Evolutionary conservation across 2,113 vertebrate species (phyloP), one percentile per base, ranked within the genome.

Genomic region (Ibidorhyncha struthersii): DNA sequence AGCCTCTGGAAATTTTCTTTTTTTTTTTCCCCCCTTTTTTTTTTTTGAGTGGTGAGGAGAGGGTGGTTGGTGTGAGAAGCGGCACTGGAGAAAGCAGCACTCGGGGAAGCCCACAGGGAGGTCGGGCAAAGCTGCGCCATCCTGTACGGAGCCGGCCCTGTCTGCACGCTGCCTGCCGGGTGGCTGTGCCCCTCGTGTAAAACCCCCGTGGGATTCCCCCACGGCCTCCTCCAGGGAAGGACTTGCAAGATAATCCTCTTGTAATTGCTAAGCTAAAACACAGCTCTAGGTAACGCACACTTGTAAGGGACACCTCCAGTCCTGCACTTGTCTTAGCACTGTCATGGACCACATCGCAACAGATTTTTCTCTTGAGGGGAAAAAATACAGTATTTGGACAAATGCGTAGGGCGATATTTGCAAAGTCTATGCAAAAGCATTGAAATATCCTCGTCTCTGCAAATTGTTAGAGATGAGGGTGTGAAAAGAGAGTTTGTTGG

Each of bases 71-170:
- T 66, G 59, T 1, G 6, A 86, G 40, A 86, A 78, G n/a, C 34
- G 47, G 12, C 45, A 18, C 26, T 32, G 50, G 18, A 30, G 47
- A 58, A 15, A 81, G 47, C 71, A 91, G 55, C 38, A 29, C 83
- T 20, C 3, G 2, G 30, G 26, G 52, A 52, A 58, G 20, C 25
- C 26, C 65, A 50, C 0, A 1, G 50, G 56, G 49, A 89, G 11
- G 4, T 1, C 47, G 76, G 40, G 50, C 50, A 78, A 25, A 72
- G 40, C 53, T 49, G 27, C 23, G 21, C 40, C 45, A 41, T 65
- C n/a, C 43, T 21, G 32, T 3, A 1, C 0, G 3, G 59, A 43
- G 26, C 34, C 4, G 1, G 9, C 23, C 17, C 38, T 82, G 50
- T 43, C 74, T 3, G 20, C 49, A 63, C 3, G 6, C 40, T 58